phyloP scores from a whole-genome alignment of 2,797 vertebrate genomes.

The Acanthurus tractus region DNA sequence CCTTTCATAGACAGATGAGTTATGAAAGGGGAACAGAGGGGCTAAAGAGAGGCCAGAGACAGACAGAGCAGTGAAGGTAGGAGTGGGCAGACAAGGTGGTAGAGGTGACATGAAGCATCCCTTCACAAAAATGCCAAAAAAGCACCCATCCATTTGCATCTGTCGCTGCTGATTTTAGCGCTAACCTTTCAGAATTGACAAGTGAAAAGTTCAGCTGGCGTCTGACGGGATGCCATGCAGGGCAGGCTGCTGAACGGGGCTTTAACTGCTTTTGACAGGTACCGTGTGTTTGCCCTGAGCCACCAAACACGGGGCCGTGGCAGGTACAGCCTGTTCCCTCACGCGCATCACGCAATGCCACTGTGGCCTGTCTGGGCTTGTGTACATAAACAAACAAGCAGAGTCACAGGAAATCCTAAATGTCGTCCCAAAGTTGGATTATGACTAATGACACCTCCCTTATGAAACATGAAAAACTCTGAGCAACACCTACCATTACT shows the following conservation, averaged over 20 bases:
- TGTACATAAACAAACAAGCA: conserved; percentile 60
- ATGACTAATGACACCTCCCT: conserved; percentile 64
- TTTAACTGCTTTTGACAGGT: conserved; percentile 93
- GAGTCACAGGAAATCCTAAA: conserved; percentile 61
- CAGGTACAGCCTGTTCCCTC: conserved; percentile 78
- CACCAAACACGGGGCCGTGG: conserved; percentile 69
- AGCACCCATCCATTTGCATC: conserved; percentile 84
- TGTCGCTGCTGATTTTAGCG: conserved; percentile 83
- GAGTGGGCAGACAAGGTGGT: conserved; percentile 57
- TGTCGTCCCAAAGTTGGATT: conserved; percentile 52
- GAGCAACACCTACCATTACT: conserved; percentile 17
- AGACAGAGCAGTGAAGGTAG: conserved; percentile 15
- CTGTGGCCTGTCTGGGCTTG: conserved; percentile 38
- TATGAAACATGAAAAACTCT: conserved; percentile 22
- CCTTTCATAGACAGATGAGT: conserved; percentile 61
- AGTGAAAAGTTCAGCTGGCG: conserved; percentile 89
- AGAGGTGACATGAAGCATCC: conserved; percentile 66
- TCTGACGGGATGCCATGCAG: conserved; percentile 86
- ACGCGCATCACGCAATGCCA: conserved; percentile 58
- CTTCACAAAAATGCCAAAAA: conserved; percentile 79
- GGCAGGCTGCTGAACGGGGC: conserved; percentile 84
- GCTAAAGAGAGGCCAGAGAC: conserved; percentile 44
- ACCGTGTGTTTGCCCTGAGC: conserved; percentile 85
- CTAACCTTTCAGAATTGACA: conserved; percentile 95
- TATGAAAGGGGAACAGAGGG: conserved; percentile 62